Conservation (phyloP, 2,888 invertebrate genomes). For the Epinotia nisella region DNA sequence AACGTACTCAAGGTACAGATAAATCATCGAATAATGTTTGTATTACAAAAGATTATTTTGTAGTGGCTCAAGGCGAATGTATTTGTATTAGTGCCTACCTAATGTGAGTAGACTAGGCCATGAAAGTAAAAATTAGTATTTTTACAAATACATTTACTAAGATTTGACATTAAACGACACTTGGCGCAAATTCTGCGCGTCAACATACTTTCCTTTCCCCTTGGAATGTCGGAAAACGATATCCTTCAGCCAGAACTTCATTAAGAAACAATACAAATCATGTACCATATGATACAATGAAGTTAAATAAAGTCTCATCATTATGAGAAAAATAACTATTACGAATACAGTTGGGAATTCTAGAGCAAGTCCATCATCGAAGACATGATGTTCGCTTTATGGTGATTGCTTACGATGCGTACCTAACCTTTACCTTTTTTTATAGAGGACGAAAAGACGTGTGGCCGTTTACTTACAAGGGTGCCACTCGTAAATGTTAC, state of each 20-base stretch:
- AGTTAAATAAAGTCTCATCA: no score
- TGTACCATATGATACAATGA: no score
- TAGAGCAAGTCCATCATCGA: slow-evolving; percentile 6
- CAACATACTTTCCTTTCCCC: background rate
- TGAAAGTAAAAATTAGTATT: background rate
- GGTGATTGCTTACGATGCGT: slow-evolving; percentile 33
- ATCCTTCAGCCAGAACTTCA: background rate
- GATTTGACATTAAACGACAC: no score
- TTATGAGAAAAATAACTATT: no score
- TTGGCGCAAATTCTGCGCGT: background rate
- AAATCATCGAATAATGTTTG: slow-evolving; percentile 2
- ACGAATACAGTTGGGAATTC: background rate
- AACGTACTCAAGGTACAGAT: background rate
- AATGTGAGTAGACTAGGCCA: background rate
- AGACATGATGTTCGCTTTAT: slow-evolving; percentile 35
- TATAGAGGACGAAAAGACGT: slow-evolving; percentile 31
- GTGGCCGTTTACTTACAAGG: slow-evolving; percentile 9
- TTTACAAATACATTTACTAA: no score
- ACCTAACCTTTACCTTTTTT: slow-evolving; percentile 30
- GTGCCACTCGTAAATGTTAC: slow-evolving; percentile 31
- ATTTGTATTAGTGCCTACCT: background rate
- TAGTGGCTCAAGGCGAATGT: background rate
- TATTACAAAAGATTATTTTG: background rate
- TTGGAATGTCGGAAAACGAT: background rate
- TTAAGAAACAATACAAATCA: background rate